Percentiles rank a stretch among this genome's conserved stretches.
Conservation (phyloP, 2,797 vertebrate species). For the Cuniculus paca region DNA sequence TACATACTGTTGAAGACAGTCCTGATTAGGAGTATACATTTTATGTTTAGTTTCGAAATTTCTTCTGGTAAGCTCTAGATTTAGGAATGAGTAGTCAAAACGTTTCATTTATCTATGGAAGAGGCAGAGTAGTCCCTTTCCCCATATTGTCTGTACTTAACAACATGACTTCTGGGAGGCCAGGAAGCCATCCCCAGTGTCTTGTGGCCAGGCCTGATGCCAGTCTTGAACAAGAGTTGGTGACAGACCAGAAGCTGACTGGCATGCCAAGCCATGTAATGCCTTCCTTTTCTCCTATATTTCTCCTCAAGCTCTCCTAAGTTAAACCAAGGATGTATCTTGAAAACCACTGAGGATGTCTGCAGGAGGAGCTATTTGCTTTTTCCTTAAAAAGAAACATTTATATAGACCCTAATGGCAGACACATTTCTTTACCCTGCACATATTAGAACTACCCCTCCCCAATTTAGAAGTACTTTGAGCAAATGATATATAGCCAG, state of each 20-base stretch:
- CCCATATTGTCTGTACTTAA: neutral
- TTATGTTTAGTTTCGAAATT: slow-evolving; percentile 11
- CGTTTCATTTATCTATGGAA: neutral
- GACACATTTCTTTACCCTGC: neutral
- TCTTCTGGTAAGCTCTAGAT: neutral
- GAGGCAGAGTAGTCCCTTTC: neutral
- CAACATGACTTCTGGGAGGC: neutral
- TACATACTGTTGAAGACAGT: neutral
- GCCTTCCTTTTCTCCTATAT: neutral
- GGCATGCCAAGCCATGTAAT: neutral
- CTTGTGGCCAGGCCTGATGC: neutral
- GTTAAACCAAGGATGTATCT: neutral
- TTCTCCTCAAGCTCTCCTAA: neutral
- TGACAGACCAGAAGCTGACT: neutral
- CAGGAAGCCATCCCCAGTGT: neutral
- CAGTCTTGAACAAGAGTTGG: neutral
- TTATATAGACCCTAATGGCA: neutral
- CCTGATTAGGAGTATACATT: neutral
- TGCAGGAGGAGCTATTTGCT: neutral
- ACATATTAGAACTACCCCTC: neutral
- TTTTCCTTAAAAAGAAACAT: neutral
- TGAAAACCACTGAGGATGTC: neutral
- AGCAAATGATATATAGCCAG: slow-evolving; percentile 39
- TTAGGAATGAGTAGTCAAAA: neutral
- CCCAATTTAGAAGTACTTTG: neutral